These are phyloP conservation scores for Mormyrus hasselquistii DNA, from an alignment of 2,797 vertebrate genomes.

Conservation along the genomic window DNA sequence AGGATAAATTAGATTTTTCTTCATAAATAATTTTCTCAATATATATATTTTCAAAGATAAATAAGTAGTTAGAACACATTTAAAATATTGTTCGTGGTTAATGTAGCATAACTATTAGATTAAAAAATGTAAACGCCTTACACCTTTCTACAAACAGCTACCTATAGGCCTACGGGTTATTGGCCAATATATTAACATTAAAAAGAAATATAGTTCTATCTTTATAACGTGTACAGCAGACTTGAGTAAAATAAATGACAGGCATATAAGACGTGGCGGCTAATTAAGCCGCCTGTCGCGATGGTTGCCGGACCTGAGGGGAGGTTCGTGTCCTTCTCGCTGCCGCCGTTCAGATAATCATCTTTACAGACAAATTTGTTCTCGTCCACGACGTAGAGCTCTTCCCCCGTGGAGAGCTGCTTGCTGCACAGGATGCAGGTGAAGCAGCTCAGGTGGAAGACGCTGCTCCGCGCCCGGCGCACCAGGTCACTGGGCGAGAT, in stretches of 20 bases:
- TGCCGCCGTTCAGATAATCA: slow-evolving; percentile 79
- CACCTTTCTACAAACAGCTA: not conserved
- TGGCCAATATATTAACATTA: not conserved
- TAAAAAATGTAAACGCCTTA: not conserved
- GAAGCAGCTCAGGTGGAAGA: slow-evolving; percentile 94
- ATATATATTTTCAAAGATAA: not conserved
- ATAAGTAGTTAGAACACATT: not conserved
- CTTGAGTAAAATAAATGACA: not conserved
- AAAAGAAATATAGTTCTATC: not conserved
- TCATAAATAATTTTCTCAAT: not conserved
- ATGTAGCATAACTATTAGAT: not conserved
- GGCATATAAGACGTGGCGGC: not conserved
- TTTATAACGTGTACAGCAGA: not conserved
- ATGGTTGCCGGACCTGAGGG: slow-evolving; percentile 72
- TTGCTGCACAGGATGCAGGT: slow-evolving; percentile 95
- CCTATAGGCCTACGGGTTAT: not conserved
- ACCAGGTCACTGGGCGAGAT: slow-evolving; percentile 92
- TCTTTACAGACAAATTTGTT: slow-evolving; percentile 95
- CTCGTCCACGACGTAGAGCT: slow-evolving; percentile 91
- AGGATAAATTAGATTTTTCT: not conserved
- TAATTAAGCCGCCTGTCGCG: not conserved
- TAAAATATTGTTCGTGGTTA: not conserved
- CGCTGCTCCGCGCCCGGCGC: slow-evolving; percentile 85
- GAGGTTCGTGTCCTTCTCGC: slow-evolving; percentile 79
- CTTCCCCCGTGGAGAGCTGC: slow-evolving; percentile 92